Evolutionary conservation across 2,797 vertebrate genomes (phyloP).

Genomic region (Hozukius guyotensis): DNA sequence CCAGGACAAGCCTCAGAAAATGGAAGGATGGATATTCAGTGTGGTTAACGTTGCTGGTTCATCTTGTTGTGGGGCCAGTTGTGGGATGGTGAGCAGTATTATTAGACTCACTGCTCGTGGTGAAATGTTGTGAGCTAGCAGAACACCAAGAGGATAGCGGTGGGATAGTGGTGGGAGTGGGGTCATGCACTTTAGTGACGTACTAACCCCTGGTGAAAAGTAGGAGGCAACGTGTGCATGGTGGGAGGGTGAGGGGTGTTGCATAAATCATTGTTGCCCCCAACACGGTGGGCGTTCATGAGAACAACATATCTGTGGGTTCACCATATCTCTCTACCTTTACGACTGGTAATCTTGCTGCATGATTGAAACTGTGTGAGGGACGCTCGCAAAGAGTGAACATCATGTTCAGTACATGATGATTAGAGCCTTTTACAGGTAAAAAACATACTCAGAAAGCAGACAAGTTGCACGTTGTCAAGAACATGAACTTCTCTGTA

Average conservation of each 20-base stretch:
- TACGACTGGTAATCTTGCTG: neutral
- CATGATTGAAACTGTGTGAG: neutral
- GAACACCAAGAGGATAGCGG: neutral
- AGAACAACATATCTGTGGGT: neutral
- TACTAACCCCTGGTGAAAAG: slow-evolving; percentile 16
- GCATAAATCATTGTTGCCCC: neutral
- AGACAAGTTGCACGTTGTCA: neutral
- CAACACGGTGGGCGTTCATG: neutral
- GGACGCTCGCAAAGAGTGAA: neutral
- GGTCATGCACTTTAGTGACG: slow-evolving; percentile 29
- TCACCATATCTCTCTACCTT: neutral
- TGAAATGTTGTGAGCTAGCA: slow-evolving; percentile 37
- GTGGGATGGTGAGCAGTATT: slow-evolving; percentile 19
- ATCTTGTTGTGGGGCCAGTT: neutral
- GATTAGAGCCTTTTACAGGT: neutral
- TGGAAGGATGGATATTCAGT: neutral
- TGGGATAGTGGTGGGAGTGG: slow-evolving; percentile 1
- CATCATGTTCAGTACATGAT: neutral
- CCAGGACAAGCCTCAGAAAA: neutral
- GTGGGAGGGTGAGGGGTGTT: neutral
- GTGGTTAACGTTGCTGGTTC: neutral
- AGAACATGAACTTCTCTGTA: neutral
- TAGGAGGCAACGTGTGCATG: neutral
- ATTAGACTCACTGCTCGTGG: slow-evolving; percentile 8
- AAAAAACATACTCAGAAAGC: neutral